These are phyloP conservation scores for Nipponia nippon DNA, from an alignment of 2,113 vertebrate genomes.

Conservation along the genomic window DNA sequence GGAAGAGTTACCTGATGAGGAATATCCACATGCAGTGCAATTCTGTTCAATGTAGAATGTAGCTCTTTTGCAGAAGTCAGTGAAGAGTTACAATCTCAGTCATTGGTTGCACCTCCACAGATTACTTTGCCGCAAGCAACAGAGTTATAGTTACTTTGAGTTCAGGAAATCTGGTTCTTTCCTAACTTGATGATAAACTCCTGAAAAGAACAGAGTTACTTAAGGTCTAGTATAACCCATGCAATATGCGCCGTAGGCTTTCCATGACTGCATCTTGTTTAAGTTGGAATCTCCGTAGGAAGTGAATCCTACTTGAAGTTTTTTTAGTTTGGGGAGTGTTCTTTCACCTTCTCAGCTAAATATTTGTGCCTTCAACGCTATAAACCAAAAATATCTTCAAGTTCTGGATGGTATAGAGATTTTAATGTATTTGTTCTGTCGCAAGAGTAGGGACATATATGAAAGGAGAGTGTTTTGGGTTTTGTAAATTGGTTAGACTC, in stretches of 20 bases:
- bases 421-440: background rate
- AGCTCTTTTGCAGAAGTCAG: background rate
- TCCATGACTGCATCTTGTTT: background rate
- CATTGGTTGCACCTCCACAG: background rate
- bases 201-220: background rate
- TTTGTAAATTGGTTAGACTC: background rate
- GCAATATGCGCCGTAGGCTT: background rate
- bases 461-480: background rate
- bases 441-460: background rate
- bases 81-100: background rate
- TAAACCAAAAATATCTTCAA: background rate
- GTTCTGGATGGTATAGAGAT: background rate
- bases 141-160: background rate
- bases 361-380: background rate
- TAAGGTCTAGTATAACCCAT: background rate
- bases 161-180: background rate
- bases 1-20: background rate
- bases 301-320: background rate
- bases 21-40: background rate
- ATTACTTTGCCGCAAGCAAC: background rate
- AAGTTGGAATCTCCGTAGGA: background rate
- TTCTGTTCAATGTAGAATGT: background rate
- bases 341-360: background rate
- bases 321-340: background rate
- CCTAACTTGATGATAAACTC: background rate